Conservation (phyloP, 2,888 invertebrate genomes). For the Koerneria pararmatus region DNA sequence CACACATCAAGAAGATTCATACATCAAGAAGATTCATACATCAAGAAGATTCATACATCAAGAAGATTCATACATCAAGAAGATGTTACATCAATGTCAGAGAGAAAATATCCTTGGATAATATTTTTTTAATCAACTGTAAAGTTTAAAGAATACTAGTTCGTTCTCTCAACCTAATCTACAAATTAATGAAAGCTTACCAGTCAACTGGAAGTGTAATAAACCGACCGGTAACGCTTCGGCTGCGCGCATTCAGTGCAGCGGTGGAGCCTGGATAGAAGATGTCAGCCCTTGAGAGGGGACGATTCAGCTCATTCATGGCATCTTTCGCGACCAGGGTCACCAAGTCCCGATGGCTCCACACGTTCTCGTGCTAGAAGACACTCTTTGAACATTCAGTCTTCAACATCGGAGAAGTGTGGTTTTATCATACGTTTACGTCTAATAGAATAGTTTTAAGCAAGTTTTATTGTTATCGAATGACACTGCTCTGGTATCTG, state of each 20-base stretch:
- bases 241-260: constrained; percentile 60
- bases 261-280: constrained; percentile 78
- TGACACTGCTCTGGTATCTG: too few species aligned
- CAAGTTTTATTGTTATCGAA: too few species aligned
- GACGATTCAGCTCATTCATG: constrained; percentile 63
- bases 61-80: constrained; percentile 16
- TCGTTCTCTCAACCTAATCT: too few species aligned
- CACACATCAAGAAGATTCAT: background rate
- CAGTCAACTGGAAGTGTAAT: too few species aligned
- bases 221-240: constrained; percentile 35
- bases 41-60: constrained; percentile 14
- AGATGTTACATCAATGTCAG: constrained; percentile 27
- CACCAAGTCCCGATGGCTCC: constrained; percentile 43
- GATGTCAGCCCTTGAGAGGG: constrained; percentile 81
- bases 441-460: background rate
- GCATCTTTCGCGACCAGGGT: constrained; percentile 46
- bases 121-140: too few species aligned
- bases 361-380: constrained; percentile 20
- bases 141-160: too few species aligned
- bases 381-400: too few species aligned
- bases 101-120: constrained; percentile 5
- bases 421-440: too few species aligned
- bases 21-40: background rate
- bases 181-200: too few species aligned
- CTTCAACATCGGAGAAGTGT: too few species aligned